Percentiles rank a stretch among this genome's conserved stretches.
Conservation (phyloP, 2,888 invertebrate genomes). For the Dexiosoma caninum region DNA sequence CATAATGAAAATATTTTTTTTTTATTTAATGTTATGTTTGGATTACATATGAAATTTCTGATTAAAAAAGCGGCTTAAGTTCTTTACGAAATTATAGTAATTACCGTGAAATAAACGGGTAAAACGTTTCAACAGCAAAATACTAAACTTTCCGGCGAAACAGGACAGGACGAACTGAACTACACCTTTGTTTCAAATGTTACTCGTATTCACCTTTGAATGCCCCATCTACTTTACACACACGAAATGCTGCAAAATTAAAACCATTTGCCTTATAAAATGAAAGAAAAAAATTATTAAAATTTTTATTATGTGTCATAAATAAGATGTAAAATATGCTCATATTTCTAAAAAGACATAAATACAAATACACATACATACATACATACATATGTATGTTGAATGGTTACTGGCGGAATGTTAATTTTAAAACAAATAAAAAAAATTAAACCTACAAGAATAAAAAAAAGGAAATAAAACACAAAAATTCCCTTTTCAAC, state of each 20-base stretch:
- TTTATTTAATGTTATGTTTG: neutral
- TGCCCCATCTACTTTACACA: neutral
- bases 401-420: slow-evolving; percentile 3
- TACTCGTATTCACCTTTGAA: neutral
- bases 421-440: slow-evolving; percentile 10
- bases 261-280: slow-evolving; percentile 10
- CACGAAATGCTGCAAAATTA: neutral
- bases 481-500: neutral
- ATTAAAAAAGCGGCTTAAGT: neutral
- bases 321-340: slow-evolving; percentile 57
- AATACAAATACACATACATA: too few species aligned
- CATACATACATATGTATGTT: neutral
- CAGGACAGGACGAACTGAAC: slow-evolving; percentile 23
- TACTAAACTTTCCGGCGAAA: neutral
- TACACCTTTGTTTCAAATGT: slow-evolving; percentile 20
- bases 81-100: neutral
- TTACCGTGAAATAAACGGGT: neutral
- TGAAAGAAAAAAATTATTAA: slow-evolving; percentile 19
- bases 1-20: neutral
- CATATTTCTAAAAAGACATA: slow-evolving; percentile 20
- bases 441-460: neutral
- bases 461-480: neutral
- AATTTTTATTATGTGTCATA: slow-evolving; percentile 57
- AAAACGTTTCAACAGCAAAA: neutral
- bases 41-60: neutral